These are phyloP conservation scores for Tethya wilhelma DNA, from an alignment of 37 sponge, comb jelly and placozoan genomes.

Conservation along the genomic window DNA sequence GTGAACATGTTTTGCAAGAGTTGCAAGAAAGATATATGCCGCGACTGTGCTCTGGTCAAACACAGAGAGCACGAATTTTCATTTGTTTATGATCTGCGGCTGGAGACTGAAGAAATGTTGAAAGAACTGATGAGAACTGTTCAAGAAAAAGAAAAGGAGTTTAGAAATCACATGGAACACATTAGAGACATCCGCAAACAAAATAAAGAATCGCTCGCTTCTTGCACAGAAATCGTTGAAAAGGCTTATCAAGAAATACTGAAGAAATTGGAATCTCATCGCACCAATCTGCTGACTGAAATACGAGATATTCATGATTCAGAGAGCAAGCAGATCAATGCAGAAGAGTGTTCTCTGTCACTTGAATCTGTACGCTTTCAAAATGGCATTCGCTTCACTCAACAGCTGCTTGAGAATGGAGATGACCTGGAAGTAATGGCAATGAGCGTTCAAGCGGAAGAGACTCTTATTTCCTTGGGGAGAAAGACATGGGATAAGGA, in stretches of 20 bases:
- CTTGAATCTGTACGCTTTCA: neutral
- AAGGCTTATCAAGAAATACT: too few species aligned
- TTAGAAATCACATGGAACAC: neutral
- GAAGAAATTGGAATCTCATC: conserved; percentile 4
- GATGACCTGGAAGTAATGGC: neutral
- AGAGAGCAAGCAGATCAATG: neutral
- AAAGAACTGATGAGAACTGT: neutral
- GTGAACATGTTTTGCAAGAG: conserved; percentile 24
- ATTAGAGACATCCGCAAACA: neutral
- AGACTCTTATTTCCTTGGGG: neutral
- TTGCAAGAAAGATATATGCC: conserved; percentile 29
- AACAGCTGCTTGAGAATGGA: neutral
- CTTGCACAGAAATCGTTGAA: neutral
- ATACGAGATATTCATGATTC: neutral
- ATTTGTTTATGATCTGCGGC: conserved; percentile 2
- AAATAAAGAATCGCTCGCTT: neutral
- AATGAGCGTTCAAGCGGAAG: neutral
- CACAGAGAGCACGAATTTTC: conserved; percentile 7
- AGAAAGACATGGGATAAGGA: neutral
- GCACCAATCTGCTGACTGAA: neutral
- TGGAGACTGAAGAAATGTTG: neutral
- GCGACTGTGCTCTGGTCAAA: conserved; percentile 21
- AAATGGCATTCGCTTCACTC: neutral
- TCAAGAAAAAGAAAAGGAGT: conserved; percentile 1
- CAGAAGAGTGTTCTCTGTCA: neutral